Evolutionary conservation across 1,140 invertebrate genomes (phyloP).

Genomic region (Agrilus planipennis): DNA sequence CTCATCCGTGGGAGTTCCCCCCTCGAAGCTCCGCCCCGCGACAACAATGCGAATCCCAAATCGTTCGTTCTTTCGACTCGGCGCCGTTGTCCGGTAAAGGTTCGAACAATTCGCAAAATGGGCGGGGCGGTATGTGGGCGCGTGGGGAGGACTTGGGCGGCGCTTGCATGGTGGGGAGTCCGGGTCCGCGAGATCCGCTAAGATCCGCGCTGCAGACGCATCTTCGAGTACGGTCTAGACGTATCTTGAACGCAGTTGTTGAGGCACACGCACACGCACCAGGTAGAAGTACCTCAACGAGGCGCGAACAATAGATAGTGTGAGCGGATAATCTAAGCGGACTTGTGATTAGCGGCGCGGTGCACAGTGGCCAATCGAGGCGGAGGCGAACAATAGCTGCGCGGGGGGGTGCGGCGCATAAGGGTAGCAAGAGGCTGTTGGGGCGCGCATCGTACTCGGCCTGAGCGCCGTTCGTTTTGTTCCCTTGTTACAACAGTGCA

Average conservation of each 20-base stretch:
- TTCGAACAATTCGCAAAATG: slow-evolving; percentile 26
- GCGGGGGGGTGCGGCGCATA: slow-evolving; percentile 23
- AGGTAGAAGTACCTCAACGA: neutral
- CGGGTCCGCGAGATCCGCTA: no score
- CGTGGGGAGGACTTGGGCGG: slow-evolving; percentile 23
- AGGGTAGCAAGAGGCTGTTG: slow-evolving; percentile 13
- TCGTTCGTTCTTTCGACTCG: slow-evolving; percentile 15
- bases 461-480: slow-evolving; percentile 9
- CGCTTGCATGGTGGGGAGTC: slow-evolving; percentile 17
- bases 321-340: no score
- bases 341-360: neutral
- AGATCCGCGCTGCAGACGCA: slow-evolving; percentile 26
- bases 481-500: slow-evolving; percentile 8
- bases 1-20: slow-evolving; percentile 23
- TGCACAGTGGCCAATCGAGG: slow-evolving; percentile 21
- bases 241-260: slow-evolving; percentile 6
- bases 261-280: neutral
- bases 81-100: slow-evolving; percentile 11
- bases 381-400: slow-evolving; percentile 26
- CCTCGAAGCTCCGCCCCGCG: slow-evolving; percentile 21
- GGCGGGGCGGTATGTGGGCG: slow-evolving; percentile 29
- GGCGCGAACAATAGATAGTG: neutral
- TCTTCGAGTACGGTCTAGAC: slow-evolving; percentile 28
- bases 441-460: slow-evolving; percentile 21
- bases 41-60: slow-evolving; percentile 29